These are phyloP conservation scores for Ophioninae sp. DNA, from an alignment of 2,888 invertebrate species.

Conservation along the genomic window DNA sequence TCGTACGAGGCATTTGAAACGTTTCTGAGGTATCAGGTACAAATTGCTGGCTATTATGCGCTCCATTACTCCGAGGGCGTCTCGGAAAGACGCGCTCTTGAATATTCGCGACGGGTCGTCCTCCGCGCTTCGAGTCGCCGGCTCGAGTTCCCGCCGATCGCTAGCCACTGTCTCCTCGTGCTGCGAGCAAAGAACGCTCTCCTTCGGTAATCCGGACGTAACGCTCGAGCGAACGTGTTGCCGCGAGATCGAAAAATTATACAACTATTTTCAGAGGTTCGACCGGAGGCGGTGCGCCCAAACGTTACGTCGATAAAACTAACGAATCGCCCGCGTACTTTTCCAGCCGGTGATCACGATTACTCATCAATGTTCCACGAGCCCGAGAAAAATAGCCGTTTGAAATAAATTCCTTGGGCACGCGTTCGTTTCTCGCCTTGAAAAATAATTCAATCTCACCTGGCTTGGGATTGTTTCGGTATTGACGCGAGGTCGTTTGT, in stretches of 20 bases:
- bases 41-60: slow-evolving; percentile 88
- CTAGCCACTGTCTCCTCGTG: neutral
- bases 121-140: slow-evolving; percentile 68
- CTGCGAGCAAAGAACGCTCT: neutral
- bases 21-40: slow-evolving; percentile 86
- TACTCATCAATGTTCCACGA: too few species aligned
- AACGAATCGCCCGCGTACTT: too few species aligned
- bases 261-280: too few species aligned
- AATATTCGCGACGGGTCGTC: slow-evolving; percentile 77
- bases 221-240: neutral
- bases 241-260: too few species aligned
- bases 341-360: too few species aligned
- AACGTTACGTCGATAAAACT: too few species aligned
- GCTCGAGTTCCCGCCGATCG: neutral
- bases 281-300: too few species aligned
- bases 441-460: slow-evolving; percentile 9
- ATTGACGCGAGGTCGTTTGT: slow-evolving; percentile 26
- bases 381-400: too few species aligned
- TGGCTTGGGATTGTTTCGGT: neutral
- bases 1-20: slow-evolving; percentile 85
- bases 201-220: neutral
- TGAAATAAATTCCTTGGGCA: too few species aligned
- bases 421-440: too few species aligned
- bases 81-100: slow-evolving; percentile 82
- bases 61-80: slow-evolving; percentile 86